These are phyloP conservation scores for Drosophila subquinaria DNA, from an alignment of 2,888 invertebrate species.

Conservation along the genomic window DNA sequence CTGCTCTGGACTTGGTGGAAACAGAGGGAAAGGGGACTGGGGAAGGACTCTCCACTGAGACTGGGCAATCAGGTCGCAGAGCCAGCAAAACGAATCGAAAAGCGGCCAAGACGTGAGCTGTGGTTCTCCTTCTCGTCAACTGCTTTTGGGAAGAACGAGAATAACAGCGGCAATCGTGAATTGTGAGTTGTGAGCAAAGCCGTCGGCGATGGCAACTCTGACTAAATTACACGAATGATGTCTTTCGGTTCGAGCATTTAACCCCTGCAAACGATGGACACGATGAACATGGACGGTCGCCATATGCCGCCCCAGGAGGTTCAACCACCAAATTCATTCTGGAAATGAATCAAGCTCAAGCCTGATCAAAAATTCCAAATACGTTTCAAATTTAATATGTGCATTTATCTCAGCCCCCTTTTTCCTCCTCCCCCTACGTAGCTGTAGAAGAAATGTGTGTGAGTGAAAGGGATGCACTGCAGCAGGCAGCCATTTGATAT, in stretches of 20 bases:
- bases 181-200: conserved; percentile 19
- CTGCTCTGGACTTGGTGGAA: neutral
- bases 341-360: conserved; percentile 33
- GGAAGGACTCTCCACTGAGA: neutral
- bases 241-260: conserved; percentile 34
- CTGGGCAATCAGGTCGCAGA: conserved; percentile 41
- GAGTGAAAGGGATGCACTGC: conserved; percentile 50
- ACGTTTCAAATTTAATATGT: conserved; percentile 83
- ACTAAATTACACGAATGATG: conserved; percentile 41
- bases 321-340: conserved; percentile 34
- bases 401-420: conserved; percentile 58
- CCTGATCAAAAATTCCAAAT: conserved; percentile 83
- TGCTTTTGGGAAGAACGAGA: conserved; percentile 5
- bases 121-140: conserved; percentile 12
- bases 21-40: neutral
- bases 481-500: conserved; percentile 66
- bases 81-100: conserved; percentile 52
- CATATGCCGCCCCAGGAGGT: conserved; percentile 47
- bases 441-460: conserved; percentile 1
- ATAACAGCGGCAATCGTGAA: conserved; percentile 22
- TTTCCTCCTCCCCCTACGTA: neutral
- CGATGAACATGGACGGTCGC: conserved; percentile 1
- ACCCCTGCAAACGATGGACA: conserved; percentile 40
- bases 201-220: conserved; percentile 39
- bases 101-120: conserved; percentile 20